Evolutionary conservation across 2,888 invertebrate species (phyloP), one percentile per base, ranked within the genome.

Genomic region (Uropetala carovei): DNA sequence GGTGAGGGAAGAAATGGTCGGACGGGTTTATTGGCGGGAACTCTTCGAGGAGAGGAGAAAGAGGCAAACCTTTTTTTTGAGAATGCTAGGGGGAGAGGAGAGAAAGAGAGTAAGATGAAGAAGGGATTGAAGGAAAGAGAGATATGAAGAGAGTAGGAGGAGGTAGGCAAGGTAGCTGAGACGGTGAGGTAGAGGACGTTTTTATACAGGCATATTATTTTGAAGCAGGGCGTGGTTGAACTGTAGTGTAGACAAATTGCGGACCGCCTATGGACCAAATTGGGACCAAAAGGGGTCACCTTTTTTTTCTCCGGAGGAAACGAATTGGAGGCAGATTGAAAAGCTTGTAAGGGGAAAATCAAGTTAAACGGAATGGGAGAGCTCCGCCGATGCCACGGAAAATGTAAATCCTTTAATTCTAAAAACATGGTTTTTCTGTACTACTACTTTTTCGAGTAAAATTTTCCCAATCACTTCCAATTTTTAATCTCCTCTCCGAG

Each of bases 181-280:
- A 43, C 43, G 5, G 43, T 3, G 5, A 5, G 5, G 43, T 43
- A 43, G 5, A 43, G 43, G 43, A 43, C 5, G 22, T 75, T 75
- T 75, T 75, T 22, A 22, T 27, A 75, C 13, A 75, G 27, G 75
- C 14, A 75, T 75, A 75, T 27, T 14, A 22, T 75, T 75, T 75
- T 75, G 75, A 75, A 75, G 75, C 13, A 75, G 27, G 27, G 75
- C 75, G 27, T 22, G 75, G 22, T 75, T 75, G 75, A 75, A 22
- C 27, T 14, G 75, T n/a, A 68, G 68, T 22, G 68, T 75, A 27
- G 75, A 75, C 75, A 75, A 75, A 75, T 75, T 75, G 75, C 27
- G 27, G 27, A 75, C 27, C 75, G 75, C 75, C 75, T 75, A 13
- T 22, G 18, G 75, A 27, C 27, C 27, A 75, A 75, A 75, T 75